Evolutionary conservation across 2,113 vertebrate genomes (phyloP), one percentile per base, ranked within the genome.

Genomic region (Pelodiscus sinensis): DNA sequence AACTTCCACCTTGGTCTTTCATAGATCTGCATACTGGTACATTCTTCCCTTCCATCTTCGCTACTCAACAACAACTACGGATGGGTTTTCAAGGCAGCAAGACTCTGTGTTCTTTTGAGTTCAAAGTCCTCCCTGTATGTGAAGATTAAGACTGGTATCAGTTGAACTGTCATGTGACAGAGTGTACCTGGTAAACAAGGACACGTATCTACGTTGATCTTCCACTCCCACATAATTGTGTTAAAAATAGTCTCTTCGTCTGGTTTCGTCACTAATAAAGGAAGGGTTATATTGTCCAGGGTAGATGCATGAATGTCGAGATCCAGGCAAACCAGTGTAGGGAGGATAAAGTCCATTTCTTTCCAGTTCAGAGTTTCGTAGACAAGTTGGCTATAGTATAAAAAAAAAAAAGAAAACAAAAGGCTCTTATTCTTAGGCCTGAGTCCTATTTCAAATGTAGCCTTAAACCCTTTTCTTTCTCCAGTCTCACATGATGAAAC

Each of bases 201-300:
- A 62, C 94, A 95, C 85, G 73, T 52, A 91, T 79, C 60, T 82
- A 58, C 73, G 81, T 87, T 84, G 65, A 54, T 90, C 71, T 91
- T 95, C 83, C 81, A 87, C 65, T 85, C 88, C 68, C 88, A 94
- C 78, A 88, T 78, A 56, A 50, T 58, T 25, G 56, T 6, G 24
- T 98, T 98, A 99, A 95, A 99, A 99, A 97, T 99, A 99, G 98
- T 99, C 99, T 96, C 99, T 98, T 94, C 99, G 98, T 84, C 99
- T 98, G 88, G 99, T 99, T 96, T 99, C 99, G 0, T 99, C 99
- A n/a, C 99, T 99, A 94, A 98, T 98, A 95, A 99, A 99, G 81
- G 99, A 99, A 0, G 99, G 99, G 97, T 99, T 99, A 97, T 99
- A 99, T 93, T 99, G 99, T 87, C 99, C 99, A 0, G 99, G 99